Evolutionary conservation across 2,113 vertebrate species (phyloP), one percentile per base, ranked within the genome.

Genomic region (Thunnus maccoyii): DNA sequence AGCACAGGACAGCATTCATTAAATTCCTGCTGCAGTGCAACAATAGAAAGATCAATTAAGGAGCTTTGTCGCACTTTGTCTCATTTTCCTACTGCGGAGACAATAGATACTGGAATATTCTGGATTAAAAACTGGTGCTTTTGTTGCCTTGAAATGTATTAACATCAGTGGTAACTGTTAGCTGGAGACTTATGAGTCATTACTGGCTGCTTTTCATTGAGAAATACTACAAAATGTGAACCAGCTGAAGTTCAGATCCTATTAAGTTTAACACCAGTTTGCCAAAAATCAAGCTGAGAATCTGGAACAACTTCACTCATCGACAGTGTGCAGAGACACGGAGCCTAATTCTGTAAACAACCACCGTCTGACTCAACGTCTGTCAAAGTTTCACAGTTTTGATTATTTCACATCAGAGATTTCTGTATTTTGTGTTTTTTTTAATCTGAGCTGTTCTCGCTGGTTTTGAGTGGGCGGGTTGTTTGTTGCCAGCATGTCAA

Each of bases 61-160:
- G 14, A 3, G 65, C 69, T 63, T 76, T 36, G 64, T 50, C 15
- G 14, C 22, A 32, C 74, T 67, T 67, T 64, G 60, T 44, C 14
- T 36, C 5, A 32, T 32, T 32, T 32, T 32, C 30, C 30, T 32
- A 5, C 30, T 32, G 30, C 30, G 3, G 30, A 32, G 30, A 32
- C 30, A 22, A 22, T 22, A 5, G 32, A 36, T 36, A 36, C 5
- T 5, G 32, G 32, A 36, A 8, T 5, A 36, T 36, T 36, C 5
- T 36, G 32, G 32, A 36, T 36, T 30, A 20, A 56, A 50, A 63
- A 46, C 20, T 3, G 10, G 54, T 41, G 20, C 15, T 2, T 47
- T 17, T 22, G 27, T n/a, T 57, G 52, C 14, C 36, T 66, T 55
- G 30, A 47, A 52, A 20, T 9, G 25, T 16, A 32, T 76, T 17